phyloP scores from a whole-genome alignment of 2,113 vertebrate genomes.

The Brachyhypopomus gauderio region DNA sequence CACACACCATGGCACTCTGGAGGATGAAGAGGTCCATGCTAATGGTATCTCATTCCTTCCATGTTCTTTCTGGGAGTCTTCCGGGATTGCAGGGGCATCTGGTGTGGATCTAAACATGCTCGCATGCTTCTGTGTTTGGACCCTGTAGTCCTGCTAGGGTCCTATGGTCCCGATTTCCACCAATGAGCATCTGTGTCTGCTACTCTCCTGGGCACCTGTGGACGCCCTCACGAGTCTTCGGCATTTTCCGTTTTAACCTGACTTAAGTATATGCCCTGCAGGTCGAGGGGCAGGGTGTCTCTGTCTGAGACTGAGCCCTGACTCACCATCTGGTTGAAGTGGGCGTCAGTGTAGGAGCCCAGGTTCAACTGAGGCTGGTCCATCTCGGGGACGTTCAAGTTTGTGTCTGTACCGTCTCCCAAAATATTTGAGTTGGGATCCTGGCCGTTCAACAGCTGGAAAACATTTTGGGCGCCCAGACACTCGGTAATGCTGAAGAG shows the following conservation, averaged over 20 bases:
- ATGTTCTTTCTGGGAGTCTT: not conserved
- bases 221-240: conserved; percentile 61
- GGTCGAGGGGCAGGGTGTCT: conserved; percentile 39
- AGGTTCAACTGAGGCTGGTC: conserved; percentile 59
- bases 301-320: conserved; percentile 53
- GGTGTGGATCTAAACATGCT: conserved; percentile 26
- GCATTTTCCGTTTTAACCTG: conserved; percentile 70
- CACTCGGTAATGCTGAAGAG: conserved; percentile 29
- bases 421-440: conserved; percentile 13
- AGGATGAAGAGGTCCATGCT: not conserved
- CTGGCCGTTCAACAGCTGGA: conserved; percentile 34
- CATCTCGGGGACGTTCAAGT: not conserved
- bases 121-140: not conserved
- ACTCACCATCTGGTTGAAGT: conserved; percentile 69
- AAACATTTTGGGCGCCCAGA: conserved; percentile 3
- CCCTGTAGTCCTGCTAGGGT: not conserved
- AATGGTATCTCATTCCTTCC: not conserved
- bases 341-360: conserved; percentile 65
- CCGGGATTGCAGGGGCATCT: conserved; percentile 5
- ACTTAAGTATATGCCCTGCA: conserved; percentile 41
- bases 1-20: not conserved
- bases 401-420: conserved; percentile 34
- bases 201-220: not conserved
- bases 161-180: not conserved
- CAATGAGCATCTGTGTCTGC: not conserved